Base-by-base conservation (phyloP, 2,888 invertebrate species). In the Notodonta dromedarius region DNA sequence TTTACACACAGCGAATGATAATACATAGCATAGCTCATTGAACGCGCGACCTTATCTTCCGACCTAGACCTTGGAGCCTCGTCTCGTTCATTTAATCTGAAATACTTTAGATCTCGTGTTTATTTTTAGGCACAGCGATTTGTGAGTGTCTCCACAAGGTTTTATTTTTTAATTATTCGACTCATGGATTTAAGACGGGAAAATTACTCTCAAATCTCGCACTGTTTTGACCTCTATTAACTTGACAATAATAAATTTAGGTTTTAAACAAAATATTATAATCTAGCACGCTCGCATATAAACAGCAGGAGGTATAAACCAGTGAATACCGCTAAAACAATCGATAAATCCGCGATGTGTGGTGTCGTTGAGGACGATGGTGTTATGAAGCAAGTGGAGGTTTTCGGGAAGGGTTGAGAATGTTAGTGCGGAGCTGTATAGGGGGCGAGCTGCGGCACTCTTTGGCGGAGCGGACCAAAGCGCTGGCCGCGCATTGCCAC, bases 381-480 rank as follows among this genome's bases (percentile, higher is more conserved):
- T 62, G 73, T 58, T 60, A 57, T 62, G 71, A 77, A 76, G 65
- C 77, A 75, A 65, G 78, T 66, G 67, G 82, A 79, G 66, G 87
- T 84, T 62, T 44, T 56, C 42, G 56, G 13, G 16, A 12, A 56
- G 56, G 89, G 89, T 80, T 89, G 86, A 90, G 76, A 62, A 93
- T 93, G 93, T 76, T 93, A 79, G 90, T 93, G 84, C 87, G 93
- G 74, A 91, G 91, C 63, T 92, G 93, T 70, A 86, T 88, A 67
- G 91, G 91, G 70, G 89, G 89, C 52, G 94, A 93, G 76, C 83
- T 94, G 78, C 88, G 93, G 66, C 92, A 91, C 77, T 92, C 93
- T 71, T 77, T 94, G 81, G 92, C 93, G 48, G 94, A 94, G 85
- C 89, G 93, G 64, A 94, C 93, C 48, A 93, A 94, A 79, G 92